Base-by-base conservation (phyloP, 2,888 invertebrate species). In the Iselma pallidipennis region DNA sequence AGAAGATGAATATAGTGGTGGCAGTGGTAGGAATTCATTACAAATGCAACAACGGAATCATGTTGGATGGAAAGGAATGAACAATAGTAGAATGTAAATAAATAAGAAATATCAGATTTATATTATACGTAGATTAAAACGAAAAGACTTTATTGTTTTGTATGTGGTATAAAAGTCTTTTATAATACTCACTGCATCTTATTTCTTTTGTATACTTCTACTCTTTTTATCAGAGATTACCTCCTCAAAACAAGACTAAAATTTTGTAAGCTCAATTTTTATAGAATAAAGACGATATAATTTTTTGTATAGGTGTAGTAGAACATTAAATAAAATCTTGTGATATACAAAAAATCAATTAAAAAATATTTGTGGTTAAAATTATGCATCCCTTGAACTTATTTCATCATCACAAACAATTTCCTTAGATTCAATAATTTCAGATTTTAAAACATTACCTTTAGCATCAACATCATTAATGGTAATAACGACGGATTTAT, bases 21-120 rank as follows among this genome's bases (percentile, higher is more conserved):
- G 83, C 9, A 83, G 82, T 61, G 89, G 85, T 69, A 89, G 90
- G 75, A 77, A 76, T 54, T 91, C 92, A 7, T 81, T 93, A 71
- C 87, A 90, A 78, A 83, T 92, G 75, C 91, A 91, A 69, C 86
- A 88, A 25, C 83, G 91, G 74, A 83, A 82, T 77, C 87, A 85
- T 78, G 88, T 88, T 66, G 87, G 88, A 52, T 91, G 87, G 86
- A 84, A 83, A 58, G 82, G 82, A 31, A 76, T 74, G 59, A 78
- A 78, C 66, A 79, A 79, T 64, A 79, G 80, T 66, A 74, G 80
- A 68, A 79, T 81, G 77, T 81, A 72, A 70, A 48, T n/a, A n/a
- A n/a, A n/a, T n/a, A n/a, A n/a, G n/a, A n/a, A n/a, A n/a, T n/a
- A n/a, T n/a, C n/a, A n/a, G n/a, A n/a, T n/a, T n/a, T n/a, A 52